Base-by-base conservation (phyloP, 2,113 vertebrate species). In the Cryptomyrus ogoouensis region DNA sequence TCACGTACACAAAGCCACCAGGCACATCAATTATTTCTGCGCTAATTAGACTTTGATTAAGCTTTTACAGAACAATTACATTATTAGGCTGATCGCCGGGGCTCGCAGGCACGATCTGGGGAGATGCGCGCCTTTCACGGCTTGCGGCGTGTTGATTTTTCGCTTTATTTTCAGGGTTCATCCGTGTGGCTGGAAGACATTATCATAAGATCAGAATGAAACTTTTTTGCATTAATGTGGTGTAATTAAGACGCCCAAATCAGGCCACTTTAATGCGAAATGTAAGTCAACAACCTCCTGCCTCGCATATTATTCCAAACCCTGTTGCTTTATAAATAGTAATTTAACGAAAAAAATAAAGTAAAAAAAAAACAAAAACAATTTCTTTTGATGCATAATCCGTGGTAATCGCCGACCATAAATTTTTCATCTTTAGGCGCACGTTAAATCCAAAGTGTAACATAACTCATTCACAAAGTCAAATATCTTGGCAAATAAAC, bases 21-120 rank as follows among this genome's bases (percentile, higher is more conserved):
- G 96, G 95, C 96, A 96, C 94, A 95, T 95, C 94, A 96, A 96
- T 96, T 96, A 96, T 95, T 94, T 96, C 94, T 94, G 96, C 96
- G 95, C 94, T 96, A 96, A 96, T 96, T 95, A 96, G 95, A 96
- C 95, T 96, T 96, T 96, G 95, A 96, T 95, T 97, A 96, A 96
- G 96, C 95, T 96, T 96, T 97, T 97, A 96, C 95, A 95, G 95
- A 96, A 96, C 96, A 97, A 97, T 97, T 96, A 96, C 95, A 94
- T 96, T 96, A 95, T 96, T 96, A 96, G 95, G 96, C 95, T 96
- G 95, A 96, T 96, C 94, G 52, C 21, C 3, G 7, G 56, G 42
- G 21, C 52, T 62, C 0, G 56, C 35, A 56, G 56, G 35, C 56
- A n/a, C 1, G 13, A 52, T 35, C 7, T 35, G 19, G 85, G 2